Conservation (phyloP, 2,797 vertebrate genomes). For the Limnodromus scolopaceus region DNA sequence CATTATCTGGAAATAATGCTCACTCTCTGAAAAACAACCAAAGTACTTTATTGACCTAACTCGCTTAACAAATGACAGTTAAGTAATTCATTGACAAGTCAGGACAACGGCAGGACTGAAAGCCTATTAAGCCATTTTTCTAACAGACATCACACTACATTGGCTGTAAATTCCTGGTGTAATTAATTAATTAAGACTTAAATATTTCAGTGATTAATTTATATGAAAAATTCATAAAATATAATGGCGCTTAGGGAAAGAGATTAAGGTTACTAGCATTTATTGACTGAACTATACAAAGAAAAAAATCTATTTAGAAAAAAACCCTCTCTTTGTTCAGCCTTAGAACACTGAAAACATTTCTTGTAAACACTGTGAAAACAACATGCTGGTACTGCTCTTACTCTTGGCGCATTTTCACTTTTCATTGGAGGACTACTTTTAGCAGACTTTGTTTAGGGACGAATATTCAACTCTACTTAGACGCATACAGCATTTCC, state of each 20-base stretch:
- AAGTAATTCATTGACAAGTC: slow-evolving; percentile 66
- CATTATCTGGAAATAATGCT: slow-evolving; percentile 54
- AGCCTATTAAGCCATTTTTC: slow-evolving; percentile 63
- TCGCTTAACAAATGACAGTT: slow-evolving; percentile 69
- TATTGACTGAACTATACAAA: slow-evolving; percentile 3
- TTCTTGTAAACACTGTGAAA: slow-evolving; percentile 25
- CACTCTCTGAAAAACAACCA: slow-evolving; percentile 59
- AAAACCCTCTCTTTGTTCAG: neutral
- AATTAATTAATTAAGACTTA: slow-evolving; percentile 73
- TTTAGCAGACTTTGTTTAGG: slow-evolving; percentile 22
- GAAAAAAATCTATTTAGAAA: slow-evolving; percentile 1
- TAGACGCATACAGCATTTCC: neutral
- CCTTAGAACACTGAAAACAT: neutral
- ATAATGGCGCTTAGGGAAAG: neutral
- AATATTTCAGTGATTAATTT: slow-evolving; percentile 63
- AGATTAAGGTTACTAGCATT: slow-evolving; percentile 6
- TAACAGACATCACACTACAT: slow-evolving; percentile 47
- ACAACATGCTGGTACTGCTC: slow-evolving; percentile 31
- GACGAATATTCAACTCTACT: neutral
- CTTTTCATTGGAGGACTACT: slow-evolving; percentile 4
- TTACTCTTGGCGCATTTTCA: slow-evolving; percentile 14
- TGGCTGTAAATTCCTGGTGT: slow-evolving; percentile 41
- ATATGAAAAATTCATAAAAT: slow-evolving; percentile 56
- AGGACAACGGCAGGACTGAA: slow-evolving; percentile 50
- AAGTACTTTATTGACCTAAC: slow-evolving; percentile 68